These are phyloP conservation scores for Drosophila anomalata DNA, from an alignment of 2,888 invertebrate genomes.

Conservation along the genomic window DNA sequence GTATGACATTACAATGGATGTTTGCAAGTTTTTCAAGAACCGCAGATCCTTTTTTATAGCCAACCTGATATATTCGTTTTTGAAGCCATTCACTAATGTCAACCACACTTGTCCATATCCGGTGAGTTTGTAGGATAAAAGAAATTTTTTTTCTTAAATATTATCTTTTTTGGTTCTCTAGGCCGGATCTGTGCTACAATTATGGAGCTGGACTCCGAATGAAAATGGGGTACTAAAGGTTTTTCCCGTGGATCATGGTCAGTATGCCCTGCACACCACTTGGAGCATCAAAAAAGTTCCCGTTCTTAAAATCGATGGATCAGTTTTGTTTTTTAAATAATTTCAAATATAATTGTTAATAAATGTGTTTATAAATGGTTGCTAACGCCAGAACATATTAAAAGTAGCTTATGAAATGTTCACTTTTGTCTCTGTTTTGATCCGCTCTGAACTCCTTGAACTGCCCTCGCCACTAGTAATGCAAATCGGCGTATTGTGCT, in stretches of 20 bases:
- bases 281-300: neutral
- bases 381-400: neutral
- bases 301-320: neutral
- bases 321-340: neutral
- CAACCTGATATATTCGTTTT: neutral
- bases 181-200: neutral
- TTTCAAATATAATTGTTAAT: neutral
- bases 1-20: neutral
- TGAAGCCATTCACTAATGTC: neutral
- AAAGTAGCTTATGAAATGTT: too few species aligned
- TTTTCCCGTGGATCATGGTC: neutral
- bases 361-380: neutral
- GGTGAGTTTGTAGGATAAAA: neutral
- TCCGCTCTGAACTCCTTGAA: constrained; percentile 26
- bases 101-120: neutral
- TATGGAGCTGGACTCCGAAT: constrained; percentile 2
- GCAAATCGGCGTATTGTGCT: constrained; percentile 79
- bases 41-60: neutral
- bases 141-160: neutral
- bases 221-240: neutral
- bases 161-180: neutral
- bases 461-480: constrained; percentile 63
- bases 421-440: neutral
- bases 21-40: constrained; percentile 1
- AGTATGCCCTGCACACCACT: neutral